These are phyloP conservation scores for Ovis canadensis DNA, from an alignment of 2,113 vertebrate genomes.

Conservation along the genomic window DNA sequence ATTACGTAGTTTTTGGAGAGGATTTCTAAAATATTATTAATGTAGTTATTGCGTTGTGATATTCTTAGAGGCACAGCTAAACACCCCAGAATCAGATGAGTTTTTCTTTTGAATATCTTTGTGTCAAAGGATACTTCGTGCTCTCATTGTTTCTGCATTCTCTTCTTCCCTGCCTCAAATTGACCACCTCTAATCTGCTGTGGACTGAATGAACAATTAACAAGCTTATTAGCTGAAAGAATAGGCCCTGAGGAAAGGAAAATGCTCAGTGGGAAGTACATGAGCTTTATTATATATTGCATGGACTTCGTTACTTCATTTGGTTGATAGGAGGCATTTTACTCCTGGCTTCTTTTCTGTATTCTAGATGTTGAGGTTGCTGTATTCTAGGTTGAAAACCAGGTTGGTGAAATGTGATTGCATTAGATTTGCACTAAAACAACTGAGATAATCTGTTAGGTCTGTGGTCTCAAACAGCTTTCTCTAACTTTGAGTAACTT, in stretches of 20 bases:
- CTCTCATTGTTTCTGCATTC: background rate
- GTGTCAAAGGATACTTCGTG: background rate
- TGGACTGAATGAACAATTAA: background rate
- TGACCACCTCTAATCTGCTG: background rate
- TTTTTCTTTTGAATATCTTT: background rate
- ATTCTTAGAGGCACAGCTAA: background rate
- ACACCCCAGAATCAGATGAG: background rate
- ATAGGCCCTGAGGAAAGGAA: background rate
- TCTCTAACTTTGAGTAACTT: background rate
- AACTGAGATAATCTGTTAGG: background rate
- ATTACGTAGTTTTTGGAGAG: background rate
- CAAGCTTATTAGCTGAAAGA: background rate
- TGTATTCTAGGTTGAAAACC: background rate
- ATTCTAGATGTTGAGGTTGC: background rate
- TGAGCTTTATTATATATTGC: background rate
- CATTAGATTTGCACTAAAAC: background rate
- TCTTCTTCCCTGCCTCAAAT: background rate
- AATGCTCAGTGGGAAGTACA: background rate
- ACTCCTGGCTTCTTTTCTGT: background rate
- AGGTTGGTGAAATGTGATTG: constrained; percentile 19
- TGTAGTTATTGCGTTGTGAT: background rate
- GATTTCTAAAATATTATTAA: background rate
- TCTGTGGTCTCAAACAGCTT: background rate
- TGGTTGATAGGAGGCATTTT: constrained; percentile 4
- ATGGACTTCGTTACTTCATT: background rate